Evolutionary conservation across 2,888 invertebrate genomes (phyloP).

Genomic region (Eumerus sabulonum): DNA sequence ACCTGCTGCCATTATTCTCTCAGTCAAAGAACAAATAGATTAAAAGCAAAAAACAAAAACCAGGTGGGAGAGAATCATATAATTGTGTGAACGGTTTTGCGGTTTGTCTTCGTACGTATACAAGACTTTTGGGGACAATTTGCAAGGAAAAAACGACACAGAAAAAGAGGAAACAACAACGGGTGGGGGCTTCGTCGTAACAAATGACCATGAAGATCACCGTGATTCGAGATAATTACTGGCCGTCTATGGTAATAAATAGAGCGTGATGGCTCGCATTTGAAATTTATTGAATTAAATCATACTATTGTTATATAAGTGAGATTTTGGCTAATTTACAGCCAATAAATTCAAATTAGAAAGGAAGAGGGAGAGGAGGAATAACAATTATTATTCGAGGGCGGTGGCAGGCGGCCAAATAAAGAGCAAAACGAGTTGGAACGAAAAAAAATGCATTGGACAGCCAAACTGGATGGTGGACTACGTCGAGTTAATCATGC

Average conservation of each 20-base stretch:
- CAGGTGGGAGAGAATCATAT: conserved; percentile 11
- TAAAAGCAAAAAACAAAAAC: no score
- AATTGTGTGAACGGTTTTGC: conserved; percentile 1
- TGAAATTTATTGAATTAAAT: neutral
- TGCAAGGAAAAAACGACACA: no score
- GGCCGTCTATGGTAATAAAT: conserved; percentile 36
- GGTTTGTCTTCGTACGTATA: no score
- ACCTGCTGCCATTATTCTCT: no score
- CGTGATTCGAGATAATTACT: conserved; percentile 29
- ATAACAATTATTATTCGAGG: neutral
- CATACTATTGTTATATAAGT: no score
- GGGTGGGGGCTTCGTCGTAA: conserved; percentile 20
- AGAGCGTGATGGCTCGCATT: neutral
- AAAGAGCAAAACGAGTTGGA: neutral
- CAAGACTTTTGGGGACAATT: conserved; percentile 16
- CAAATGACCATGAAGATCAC: conserved; percentile 39
- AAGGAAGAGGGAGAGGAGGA: neutral
- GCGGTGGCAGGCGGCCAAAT: neutral
- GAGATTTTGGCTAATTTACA: neutral
- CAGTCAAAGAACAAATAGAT: neutral
- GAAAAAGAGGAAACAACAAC: no score
- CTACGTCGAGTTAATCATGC: conserved; percentile 95
- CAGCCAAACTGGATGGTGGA: conserved; percentile 92
- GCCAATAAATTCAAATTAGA: neutral
- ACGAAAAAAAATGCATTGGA: conserved; percentile 86